phyloP scores from a whole-genome alignment of 2,888 invertebrate genomes.

The Hylaea fasciaria region DNA sequence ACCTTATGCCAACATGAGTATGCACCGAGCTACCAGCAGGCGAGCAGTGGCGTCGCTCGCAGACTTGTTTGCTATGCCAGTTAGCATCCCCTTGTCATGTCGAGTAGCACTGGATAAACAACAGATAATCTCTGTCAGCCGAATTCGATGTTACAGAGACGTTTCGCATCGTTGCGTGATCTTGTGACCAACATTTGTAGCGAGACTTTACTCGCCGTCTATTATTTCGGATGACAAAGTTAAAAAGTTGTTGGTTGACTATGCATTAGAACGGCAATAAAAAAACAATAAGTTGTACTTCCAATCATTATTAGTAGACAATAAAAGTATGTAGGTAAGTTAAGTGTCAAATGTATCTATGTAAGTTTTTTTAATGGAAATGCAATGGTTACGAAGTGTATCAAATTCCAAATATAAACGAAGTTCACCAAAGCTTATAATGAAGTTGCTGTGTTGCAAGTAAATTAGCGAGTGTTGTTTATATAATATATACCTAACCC shows the following conservation, averaged over 20 bases:
- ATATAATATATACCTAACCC: too few species aligned
- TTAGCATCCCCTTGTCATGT: constrained; percentile 76
- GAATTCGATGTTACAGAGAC: constrained; percentile 54
- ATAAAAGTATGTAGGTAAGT: too few species aligned
- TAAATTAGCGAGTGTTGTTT: constrained; percentile 14
- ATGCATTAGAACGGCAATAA: too few species aligned
- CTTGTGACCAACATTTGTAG: constrained; percentile 46
- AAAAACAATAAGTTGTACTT: too few species aligned
- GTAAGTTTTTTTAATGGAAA: too few species aligned
- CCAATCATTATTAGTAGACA: too few species aligned
- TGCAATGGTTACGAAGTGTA: too few species aligned
- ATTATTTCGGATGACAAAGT: too few species aligned
- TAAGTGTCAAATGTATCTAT: too few species aligned
- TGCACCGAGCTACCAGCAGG: neutral
- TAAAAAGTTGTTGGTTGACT: neutral
- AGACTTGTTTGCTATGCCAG: constrained; percentile 64
- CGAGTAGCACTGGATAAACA: constrained; percentile 67
- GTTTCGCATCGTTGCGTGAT: constrained; percentile 67
- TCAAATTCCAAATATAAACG: too few species aligned
- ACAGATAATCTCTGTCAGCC: constrained; percentile 65
- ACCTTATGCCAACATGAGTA: constrained; percentile 12
- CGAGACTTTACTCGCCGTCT: neutral
- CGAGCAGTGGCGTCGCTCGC: constrained; percentile 9
- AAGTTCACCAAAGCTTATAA: too few species aligned
- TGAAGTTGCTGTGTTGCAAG: neutral